phyloP scores from a whole-genome alignment of 2,888 invertebrate species.

The Acronicta psi region DNA sequence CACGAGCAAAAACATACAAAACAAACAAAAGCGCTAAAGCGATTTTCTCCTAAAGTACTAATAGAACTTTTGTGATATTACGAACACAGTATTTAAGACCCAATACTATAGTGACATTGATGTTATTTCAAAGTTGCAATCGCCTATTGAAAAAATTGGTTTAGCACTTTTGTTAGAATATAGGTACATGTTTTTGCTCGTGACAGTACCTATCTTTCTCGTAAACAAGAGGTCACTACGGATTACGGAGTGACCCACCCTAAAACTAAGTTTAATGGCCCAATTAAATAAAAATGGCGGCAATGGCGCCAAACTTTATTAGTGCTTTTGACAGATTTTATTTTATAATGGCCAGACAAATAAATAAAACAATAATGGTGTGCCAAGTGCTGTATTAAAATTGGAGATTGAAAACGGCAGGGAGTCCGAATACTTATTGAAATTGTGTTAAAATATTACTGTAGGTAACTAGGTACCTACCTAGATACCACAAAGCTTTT shows the following conservation, averaged over 20 bases:
- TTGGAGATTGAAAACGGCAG: background rate
- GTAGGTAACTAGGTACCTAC: no score
- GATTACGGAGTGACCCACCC: constrained; percentile 13
- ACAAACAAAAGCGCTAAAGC: no score
- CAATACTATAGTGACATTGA: no score
- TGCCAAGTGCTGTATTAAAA: constrained; percentile 12
- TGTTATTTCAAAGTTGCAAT: no score
- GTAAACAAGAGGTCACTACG: constrained; percentile 5
- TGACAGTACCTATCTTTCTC: background rate
- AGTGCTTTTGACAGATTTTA: constrained; percentile 42
- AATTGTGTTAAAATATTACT: background rate
- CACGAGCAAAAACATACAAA: no score
- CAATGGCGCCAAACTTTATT: constrained; percentile 29
- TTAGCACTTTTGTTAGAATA: no score
- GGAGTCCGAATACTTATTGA: background rate
- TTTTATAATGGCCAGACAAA: constrained; percentile 19
- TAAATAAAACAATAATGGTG: constrained; percentile 26
- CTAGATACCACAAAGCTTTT: no score
- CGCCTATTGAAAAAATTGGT: no score
- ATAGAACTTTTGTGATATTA: no score
- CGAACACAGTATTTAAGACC: no score
- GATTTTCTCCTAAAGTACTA: no score
- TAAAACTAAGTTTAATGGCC: constrained; percentile 25
- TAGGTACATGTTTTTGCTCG: no score
- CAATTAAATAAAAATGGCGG: constrained; percentile 40